Percentiles rank a stretch among this genome's conserved stretches.
phyloP scores from a whole-genome alignment of 2,888 invertebrate species.

The Branchellion lobata region DNA sequence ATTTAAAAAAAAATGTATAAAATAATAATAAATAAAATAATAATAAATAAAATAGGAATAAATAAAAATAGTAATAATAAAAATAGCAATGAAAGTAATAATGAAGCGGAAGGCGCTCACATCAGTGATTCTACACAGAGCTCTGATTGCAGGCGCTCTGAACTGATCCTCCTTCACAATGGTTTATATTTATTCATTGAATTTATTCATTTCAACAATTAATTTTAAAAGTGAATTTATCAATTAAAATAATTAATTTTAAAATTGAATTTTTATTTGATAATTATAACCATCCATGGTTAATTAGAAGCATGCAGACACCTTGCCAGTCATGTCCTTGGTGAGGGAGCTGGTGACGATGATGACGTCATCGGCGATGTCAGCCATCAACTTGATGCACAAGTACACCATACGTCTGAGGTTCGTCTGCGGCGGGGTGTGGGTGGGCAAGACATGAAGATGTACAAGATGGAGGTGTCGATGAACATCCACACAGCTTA shows the following conservation, averaged over 20 bases:
- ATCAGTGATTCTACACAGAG: constrained; percentile 95
- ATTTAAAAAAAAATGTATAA: no score
- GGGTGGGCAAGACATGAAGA: constrained; percentile 30
- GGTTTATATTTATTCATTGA: constrained; percentile 17
- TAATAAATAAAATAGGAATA: no score
- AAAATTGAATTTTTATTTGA: no score
- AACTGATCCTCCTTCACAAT: constrained; percentile 79
- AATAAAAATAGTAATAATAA: no score
- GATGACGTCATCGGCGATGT: constrained; percentile 95
- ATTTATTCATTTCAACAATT: constrained; percentile 5
- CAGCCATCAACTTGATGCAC: constrained; percentile 84
- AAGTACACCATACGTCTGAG: constrained; percentile 92
- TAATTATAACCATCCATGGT: neutral
- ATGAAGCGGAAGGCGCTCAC: no score
- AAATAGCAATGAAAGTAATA: no score
- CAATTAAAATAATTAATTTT: no score
- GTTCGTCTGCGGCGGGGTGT: constrained; percentile 69
- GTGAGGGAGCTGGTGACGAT: constrained; percentile 93
- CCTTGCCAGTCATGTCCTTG: constrained; percentile 90
- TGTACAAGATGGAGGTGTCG: neutral
- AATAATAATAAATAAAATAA: no score
- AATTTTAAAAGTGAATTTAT: neutral
- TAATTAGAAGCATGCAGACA: constrained; percentile 13
- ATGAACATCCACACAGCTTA: neutral
- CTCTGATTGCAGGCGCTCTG: constrained; percentile 91